phyloP scores from a whole-genome alignment of 2,113 vertebrate genomes.

The Austrofundulus limnaeus region DNA sequence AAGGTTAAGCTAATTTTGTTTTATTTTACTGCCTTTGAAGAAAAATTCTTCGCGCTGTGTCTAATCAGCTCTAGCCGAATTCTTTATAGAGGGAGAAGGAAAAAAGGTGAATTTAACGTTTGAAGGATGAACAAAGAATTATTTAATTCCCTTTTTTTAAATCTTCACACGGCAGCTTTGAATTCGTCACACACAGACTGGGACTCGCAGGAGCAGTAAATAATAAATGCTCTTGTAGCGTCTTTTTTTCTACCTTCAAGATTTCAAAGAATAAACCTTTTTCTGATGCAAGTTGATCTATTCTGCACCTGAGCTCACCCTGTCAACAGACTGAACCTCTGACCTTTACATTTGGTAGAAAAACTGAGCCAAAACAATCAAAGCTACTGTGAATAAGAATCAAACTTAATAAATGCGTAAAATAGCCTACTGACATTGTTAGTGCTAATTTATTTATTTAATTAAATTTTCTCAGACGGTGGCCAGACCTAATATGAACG shows the following conservation, averaged over 20 bases:
- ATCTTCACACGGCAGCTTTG: background rate
- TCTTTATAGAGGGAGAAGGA: rapidly evolving
- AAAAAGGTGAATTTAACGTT: background rate
- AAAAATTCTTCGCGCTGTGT: background rate
- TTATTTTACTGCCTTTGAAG: background rate
- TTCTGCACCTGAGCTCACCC: no score
- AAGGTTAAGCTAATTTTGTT: background rate
- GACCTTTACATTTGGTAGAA: no score
- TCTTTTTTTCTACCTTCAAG: background rate
- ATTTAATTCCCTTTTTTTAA: conserved; percentile 2
- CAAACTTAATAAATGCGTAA: no score
- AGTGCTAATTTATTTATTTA: background rate
- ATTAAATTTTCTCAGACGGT: no score
- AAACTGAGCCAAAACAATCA: no score
- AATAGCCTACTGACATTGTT: no score
- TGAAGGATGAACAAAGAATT: background rate
- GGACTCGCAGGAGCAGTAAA: conserved; percentile 1
- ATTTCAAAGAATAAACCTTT: no score
- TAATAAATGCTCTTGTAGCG: background rate
- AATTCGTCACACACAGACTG: background rate
- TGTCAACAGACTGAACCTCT: background rate
- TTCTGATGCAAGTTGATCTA: background rate
- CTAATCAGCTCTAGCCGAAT: background rate
- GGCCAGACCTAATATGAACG: background rate
- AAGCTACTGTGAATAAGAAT: no score